Evolutionary conservation across 2,797 vertebrate species (phyloP).

Genomic region (Amblyraja radiata): DNA sequence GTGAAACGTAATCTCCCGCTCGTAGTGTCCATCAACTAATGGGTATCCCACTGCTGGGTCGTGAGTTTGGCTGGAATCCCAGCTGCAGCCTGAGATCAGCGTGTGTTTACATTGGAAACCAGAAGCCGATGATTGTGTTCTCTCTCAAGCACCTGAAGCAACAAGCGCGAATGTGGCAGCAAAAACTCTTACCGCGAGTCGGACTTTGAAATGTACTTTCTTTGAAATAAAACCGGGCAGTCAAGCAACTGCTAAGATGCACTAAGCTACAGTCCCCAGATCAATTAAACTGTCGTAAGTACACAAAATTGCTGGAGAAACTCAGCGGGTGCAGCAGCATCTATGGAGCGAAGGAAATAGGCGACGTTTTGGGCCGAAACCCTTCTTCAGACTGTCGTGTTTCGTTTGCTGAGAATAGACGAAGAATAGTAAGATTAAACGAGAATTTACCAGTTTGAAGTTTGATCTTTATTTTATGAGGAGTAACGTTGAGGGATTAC

Average conservation of each 20-base stretch:
- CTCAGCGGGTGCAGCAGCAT: no score
- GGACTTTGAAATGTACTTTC: constrained; percentile 52
- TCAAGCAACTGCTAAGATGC: neutral
- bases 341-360: no score
- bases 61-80: constrained; percentile 43
- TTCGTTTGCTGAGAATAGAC: neutral
- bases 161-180: constrained; percentile 46
- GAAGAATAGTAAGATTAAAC: no score
- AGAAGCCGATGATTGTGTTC: constrained; percentile 52
- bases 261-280: neutral
- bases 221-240: neutral
- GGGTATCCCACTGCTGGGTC: constrained; percentile 36
- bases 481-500: no score
- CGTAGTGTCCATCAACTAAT: constrained; percentile 48
- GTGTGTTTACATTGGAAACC: constrained; percentile 48
- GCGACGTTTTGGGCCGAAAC: no score
- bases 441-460: no score
- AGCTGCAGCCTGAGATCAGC: constrained; percentile 49
- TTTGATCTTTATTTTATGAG: no score
- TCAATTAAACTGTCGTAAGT: neutral
- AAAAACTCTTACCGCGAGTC: constrained; percentile 45
- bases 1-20: constrained; percentile 51
- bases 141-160: constrained; percentile 55
- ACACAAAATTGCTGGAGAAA: no score
- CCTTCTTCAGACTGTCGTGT: no score